These are phyloP conservation scores for Chascanopsetta lugubris DNA, from an alignment of 2,113 vertebrate genomes.

Conservation along the genomic window DNA sequence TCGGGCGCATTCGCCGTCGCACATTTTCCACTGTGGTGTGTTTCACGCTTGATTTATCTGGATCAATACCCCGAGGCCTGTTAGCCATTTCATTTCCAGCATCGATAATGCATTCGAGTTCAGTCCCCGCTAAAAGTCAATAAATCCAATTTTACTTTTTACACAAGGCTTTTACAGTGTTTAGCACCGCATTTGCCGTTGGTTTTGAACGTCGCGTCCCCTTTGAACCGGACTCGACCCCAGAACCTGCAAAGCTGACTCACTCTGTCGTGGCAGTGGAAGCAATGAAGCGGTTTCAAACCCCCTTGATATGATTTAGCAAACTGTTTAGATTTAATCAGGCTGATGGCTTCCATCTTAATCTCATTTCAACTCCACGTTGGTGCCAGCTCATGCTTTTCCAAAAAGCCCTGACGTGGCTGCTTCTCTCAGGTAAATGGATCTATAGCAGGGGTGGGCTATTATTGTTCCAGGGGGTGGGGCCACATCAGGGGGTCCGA, in stretches of 20 bases:
- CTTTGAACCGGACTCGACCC: background rate
- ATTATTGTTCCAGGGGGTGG: no score
- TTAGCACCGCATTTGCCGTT: background rate
- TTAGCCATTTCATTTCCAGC: conserved; percentile 55
- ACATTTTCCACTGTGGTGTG: conserved; percentile 16
- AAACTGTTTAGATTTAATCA: conserved; percentile 47
- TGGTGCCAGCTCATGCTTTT: conserved; percentile 3
- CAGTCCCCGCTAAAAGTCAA: conserved; percentile 12
- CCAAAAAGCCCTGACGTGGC: conserved; percentile 41
- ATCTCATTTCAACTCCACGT: conserved; percentile 40
- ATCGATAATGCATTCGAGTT: conserved; percentile 33
- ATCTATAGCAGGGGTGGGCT: no score
- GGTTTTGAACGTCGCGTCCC: background rate
- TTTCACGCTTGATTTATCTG: conserved; percentile 50
- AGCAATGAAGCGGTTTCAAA: conserved; percentile 17
- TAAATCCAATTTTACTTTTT: conserved; percentile 26
- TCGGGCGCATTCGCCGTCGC: background rate
- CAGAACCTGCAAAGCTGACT: background rate
- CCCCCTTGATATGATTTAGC: conserved; percentile 26
- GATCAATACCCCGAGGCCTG: conserved; percentile 43
- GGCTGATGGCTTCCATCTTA: conserved; percentile 44
- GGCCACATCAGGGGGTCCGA: no score
- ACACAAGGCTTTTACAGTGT: conserved; percentile 11
- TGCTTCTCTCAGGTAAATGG: conserved; percentile 45
- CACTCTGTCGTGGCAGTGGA: background rate